Base-by-base conservation (phyloP, 2,113 vertebrate species). In the Aythya baeri region DNA sequence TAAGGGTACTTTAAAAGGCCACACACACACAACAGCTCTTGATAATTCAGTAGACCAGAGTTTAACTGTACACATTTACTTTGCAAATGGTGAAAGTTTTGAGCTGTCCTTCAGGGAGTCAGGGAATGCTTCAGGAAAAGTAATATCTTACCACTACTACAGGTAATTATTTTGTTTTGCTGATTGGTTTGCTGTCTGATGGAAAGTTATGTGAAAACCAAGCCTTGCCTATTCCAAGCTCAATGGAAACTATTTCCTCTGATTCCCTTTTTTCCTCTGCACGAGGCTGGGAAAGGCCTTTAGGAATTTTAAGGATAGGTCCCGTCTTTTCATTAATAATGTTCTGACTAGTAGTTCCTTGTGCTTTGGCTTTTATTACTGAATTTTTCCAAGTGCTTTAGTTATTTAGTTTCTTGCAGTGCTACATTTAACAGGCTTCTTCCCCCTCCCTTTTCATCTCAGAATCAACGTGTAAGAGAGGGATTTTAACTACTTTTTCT, bases 81-180 rank as follows among this genome's bases (percentile, higher is more conserved):
- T 86, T 88, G 52, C 57, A 81, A 96, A 81, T 38, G 43, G 65
- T 89, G 74, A 89, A 91, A 94, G 61, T 89, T 86, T 93, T 95
- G 76, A 96, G 68, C 92, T 94, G 83, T 95, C 83, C 95, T 94
- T 95, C 68, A 91, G 95, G 95, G 88, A 93, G 94, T 96, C 89
- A 95, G 93, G 92, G 93, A 94, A 86, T 93, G 90, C 93, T 93
- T 92, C 94, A 96, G 90, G 88, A 93, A 96, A 96, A 90, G 95
- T 95, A 97, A 95, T 96, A 97, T 88, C 90, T 94, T 96, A 86
- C 95, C 92, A 81, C 76, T 95, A 31, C 83, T 96, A 49, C 94
- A 96, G 95, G 96, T 96, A 95, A 94, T 91, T 85, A n/a, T 59
- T 92, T 88, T 90, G 75, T 86, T 93, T 94, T 94, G 55, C 61